Evolutionary conservation across 2,113 vertebrate species (phyloP).

Genomic region (Platysternon megacephalum): DNA sequence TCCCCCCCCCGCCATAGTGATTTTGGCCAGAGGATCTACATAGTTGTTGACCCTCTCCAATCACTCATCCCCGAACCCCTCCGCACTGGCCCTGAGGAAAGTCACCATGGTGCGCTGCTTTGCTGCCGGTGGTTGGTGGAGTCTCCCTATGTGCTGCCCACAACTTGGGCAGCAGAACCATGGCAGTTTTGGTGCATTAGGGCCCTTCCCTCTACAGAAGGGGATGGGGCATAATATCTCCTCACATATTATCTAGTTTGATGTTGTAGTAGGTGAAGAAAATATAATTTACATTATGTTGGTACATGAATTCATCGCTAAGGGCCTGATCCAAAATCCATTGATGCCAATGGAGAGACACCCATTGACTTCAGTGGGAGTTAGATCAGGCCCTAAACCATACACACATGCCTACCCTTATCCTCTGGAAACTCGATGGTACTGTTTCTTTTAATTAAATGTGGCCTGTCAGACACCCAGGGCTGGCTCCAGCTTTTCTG

Average conservation of each 20-base stretch:
- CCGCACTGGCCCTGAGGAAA: background rate
- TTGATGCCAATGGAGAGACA: background rate
- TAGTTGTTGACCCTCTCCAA: background rate
- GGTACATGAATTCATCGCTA: background rate
- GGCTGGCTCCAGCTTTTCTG: too few relatives aligned
- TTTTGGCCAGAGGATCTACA: background rate
- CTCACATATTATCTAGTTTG: background rate
- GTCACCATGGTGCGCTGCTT: background rate
- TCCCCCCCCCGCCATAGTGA: background rate
- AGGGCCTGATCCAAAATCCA: background rate
- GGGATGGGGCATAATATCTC: background rate
- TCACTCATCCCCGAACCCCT: background rate
- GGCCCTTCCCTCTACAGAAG: background rate
- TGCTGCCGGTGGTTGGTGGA: background rate
- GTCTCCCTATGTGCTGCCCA: background rate
- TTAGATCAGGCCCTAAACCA: background rate
- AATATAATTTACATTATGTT: background rate
- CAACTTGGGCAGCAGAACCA: background rate
- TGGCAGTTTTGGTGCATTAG: background rate
- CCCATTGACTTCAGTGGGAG: background rate
- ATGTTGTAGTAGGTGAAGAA: background rate
- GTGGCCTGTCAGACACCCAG: background rate
- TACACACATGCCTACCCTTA: background rate
- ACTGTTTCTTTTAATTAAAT: background rate
- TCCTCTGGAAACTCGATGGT: background rate